phyloP scores from a whole-genome alignment of 1,140 invertebrate genomes.

The Apis laboriosa region DNA sequence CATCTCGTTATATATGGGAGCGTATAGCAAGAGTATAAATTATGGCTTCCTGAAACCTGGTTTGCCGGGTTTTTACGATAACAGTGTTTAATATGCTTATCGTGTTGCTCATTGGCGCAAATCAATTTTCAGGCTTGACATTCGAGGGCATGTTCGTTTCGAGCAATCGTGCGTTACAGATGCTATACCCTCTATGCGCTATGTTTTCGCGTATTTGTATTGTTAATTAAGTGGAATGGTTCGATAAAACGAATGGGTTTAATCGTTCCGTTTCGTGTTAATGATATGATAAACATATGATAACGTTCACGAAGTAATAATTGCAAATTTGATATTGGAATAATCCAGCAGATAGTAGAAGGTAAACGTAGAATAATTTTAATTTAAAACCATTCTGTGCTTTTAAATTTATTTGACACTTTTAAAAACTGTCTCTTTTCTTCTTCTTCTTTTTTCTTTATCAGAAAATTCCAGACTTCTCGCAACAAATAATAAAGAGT shows the following conservation, averaged over 20 bases:
- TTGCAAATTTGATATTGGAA: too few relatives aligned
- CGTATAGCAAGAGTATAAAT: background rate
- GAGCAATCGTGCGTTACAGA: background rate
- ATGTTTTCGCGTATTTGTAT: background rate
- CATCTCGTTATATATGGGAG: background rate
- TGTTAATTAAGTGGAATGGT: background rate
- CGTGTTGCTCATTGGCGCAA: background rate
- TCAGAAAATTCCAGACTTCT: conserved; percentile 25
- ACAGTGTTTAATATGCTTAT: conserved; percentile 12
- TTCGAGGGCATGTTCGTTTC: background rate
- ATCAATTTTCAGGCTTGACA: conserved; percentile 19
- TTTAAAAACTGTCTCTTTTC: background rate
- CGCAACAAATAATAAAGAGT: background rate
- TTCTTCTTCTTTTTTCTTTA: background rate
- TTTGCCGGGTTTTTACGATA: background rate
- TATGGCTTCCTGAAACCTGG: background rate
- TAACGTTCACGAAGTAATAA: too few relatives aligned
- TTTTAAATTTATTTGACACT: too few relatives aligned
- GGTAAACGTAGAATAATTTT: too few relatives aligned
- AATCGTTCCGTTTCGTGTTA: background rate
- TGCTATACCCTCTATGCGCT: background rate
- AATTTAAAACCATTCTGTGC: too few relatives aligned
- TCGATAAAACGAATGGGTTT: background rate
- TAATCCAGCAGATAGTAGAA: too few relatives aligned
- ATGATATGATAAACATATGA: too few relatives aligned